Percentiles rank a stretch among this genome's conserved stretches.
Evolutionary conservation across 2,888 invertebrate genomes (phyloP).

Genomic region (Drosophila kuntzei): DNA sequence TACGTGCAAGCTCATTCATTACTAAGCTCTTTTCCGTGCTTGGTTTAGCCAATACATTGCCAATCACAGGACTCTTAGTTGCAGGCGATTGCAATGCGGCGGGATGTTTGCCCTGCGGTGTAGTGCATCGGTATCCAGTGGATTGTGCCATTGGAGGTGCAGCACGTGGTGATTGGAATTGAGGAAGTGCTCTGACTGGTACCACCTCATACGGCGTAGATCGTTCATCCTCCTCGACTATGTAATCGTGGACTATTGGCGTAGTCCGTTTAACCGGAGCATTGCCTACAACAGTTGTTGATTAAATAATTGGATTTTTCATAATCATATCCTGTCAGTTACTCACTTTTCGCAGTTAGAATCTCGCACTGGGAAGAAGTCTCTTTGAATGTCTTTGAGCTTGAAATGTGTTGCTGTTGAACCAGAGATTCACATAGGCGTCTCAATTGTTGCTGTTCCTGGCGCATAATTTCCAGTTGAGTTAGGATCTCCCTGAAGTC

Average conservation of each 20-base stretch:
- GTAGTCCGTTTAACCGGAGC: slow-evolving; percentile 43
- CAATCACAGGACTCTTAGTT: slow-evolving; percentile 17
- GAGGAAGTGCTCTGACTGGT: slow-evolving; percentile 29
- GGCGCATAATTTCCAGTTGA: slow-evolving; percentile 65
- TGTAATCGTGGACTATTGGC: slow-evolving; percentile 62
- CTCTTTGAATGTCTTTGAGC: slow-evolving; percentile 44
- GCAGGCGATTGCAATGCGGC: slow-evolving; percentile 7
- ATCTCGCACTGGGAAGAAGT: slow-evolving; percentile 60
- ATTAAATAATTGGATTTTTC: not conserved
- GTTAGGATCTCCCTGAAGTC: slow-evolving; percentile 69
- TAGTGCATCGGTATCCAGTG: slow-evolving; percentile 72
- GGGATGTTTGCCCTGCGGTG: slow-evolving; percentile 56
- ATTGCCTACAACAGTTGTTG: slow-evolving; percentile 27
- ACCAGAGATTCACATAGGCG: slow-evolving; percentile 61
- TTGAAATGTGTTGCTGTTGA: slow-evolving; percentile 25
- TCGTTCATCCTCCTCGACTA: slow-evolving; percentile 63
- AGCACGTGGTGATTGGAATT: slow-evolving; percentile 61
- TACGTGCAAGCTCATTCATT: slow-evolving; percentile 83
- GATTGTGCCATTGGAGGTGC: slow-evolving; percentile 76
- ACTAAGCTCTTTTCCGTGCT: slow-evolving; percentile 82
- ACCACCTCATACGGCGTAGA: slow-evolving; percentile 20
- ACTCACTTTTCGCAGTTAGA: slow-evolving; percentile 43
- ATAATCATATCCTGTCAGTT: not conserved
- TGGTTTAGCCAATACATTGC: slow-evolving; percentile 53
- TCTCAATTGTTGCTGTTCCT: slow-evolving; percentile 76